These are phyloP conservation scores for Istiophorus platypterus DNA, from an alignment of 2,113 vertebrate species.

Conservation along the genomic window DNA sequence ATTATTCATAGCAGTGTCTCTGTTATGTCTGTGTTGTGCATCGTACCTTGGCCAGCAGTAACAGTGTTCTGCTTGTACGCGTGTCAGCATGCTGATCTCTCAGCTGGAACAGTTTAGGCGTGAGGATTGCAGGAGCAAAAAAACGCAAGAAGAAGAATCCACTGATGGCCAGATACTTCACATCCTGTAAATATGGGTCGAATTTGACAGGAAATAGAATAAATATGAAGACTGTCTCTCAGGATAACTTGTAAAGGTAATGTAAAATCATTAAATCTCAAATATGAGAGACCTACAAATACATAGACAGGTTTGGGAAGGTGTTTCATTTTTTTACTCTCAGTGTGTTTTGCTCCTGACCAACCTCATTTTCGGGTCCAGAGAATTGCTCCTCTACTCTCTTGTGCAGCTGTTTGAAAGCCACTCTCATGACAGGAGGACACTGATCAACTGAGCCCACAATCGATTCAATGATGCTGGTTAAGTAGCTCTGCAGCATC, in stretches of 20 bases:
- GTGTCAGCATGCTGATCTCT: slow-evolving; percentile 91
- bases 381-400: slow-evolving; percentile 88
- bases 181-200: slow-evolving; percentile 82
- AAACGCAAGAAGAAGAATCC: slow-evolving; percentile 94
- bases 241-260: neutral
- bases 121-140: slow-evolving; percentile 91
- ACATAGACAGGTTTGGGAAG: neutral
- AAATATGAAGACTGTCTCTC: neutral
- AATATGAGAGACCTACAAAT: neutral
- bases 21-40: slow-evolving; percentile 26
- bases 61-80: slow-evolving; percentile 89
- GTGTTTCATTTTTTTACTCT: neutral
- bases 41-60: slow-evolving; percentile 92
- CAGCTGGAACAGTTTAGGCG: slow-evolving; percentile 92
- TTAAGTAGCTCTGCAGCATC: slow-evolving; percentile 89
- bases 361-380: slow-evolving; percentile 86
- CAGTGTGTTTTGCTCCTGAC: slow-evolving; percentile 16
- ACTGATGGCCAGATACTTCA: slow-evolving; percentile 90
- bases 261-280: neutral
- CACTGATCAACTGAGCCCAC: slow-evolving; percentile 88
- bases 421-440: slow-evolving; percentile 88
- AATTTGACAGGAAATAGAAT: neutral
- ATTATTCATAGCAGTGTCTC: slow-evolving; percentile 48
- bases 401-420: slow-evolving; percentile 90
- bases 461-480: slow-evolving; percentile 87